These are phyloP conservation scores for Microcebus lehilahytsara DNA, from an alignment of 2,113 vertebrate genomes.

Conservation along the genomic window DNA sequence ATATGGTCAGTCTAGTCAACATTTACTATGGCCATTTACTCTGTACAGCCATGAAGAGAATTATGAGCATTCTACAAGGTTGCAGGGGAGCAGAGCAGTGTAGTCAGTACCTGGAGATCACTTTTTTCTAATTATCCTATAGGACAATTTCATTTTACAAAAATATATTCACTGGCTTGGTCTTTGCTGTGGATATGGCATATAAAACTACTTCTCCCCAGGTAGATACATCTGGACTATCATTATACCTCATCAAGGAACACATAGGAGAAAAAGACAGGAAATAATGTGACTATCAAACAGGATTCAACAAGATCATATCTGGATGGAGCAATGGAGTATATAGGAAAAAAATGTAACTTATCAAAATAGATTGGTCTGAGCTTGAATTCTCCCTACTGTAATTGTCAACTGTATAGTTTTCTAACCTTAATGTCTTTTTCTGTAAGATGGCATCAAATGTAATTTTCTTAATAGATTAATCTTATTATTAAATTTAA, in stretches of 20 bases:
- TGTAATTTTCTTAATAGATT: neutral
- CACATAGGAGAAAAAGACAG: neutral
- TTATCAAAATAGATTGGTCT: neutral
- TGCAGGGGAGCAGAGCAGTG: accelerated
- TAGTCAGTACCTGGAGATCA: neutral
- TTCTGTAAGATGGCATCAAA: neutral
- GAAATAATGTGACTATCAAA: neutral
- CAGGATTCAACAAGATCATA: neutral
- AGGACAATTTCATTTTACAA: neutral
- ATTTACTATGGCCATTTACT: neutral
- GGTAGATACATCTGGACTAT: accelerated
- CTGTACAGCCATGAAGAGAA: neutral
- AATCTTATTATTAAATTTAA: neutral
- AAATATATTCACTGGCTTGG: neutral
- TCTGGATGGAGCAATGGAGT: accelerated
- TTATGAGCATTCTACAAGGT: neutral
- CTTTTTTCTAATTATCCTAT: neutral
- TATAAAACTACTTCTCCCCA: neutral
- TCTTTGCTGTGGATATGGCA: neutral
- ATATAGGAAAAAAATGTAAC: too few relatives aligned
- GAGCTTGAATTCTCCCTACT: neutral
- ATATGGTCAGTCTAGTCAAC: neutral
- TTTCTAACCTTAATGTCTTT: neutral
- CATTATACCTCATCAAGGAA: neutral
- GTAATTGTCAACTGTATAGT: neutral